phyloP scores from a whole-genome alignment of 2,888 invertebrate species.

The Aphrophora alni region DNA sequence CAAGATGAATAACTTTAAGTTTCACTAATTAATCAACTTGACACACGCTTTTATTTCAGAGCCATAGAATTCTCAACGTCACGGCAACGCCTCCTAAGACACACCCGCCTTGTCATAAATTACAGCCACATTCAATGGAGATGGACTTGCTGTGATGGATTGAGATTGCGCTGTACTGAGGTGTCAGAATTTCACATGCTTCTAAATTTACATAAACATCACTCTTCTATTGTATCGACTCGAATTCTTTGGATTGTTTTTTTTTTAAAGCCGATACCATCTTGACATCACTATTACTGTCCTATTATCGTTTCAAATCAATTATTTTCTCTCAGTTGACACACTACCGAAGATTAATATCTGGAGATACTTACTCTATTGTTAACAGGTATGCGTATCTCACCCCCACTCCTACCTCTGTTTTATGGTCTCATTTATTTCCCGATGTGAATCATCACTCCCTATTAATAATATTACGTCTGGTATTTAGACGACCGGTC shows the following conservation, averaged over 20 bases:
- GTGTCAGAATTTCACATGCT: slow-evolving; percentile 12
- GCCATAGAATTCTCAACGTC: slow-evolving; percentile 24
- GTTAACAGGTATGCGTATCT: neutral
- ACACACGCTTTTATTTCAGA: slow-evolving; percentile 51
- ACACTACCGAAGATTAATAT: neutral
- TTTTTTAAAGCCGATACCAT: neutral
- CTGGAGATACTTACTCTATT: neutral
- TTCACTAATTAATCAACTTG: slow-evolving; percentile 53
- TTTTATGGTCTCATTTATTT: neutral
- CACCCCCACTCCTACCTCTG: neutral
- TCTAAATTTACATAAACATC: slow-evolving; percentile 30
- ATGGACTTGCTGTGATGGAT: slow-evolving; percentile 39
- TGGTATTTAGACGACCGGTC: neutral
- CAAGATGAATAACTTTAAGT: slow-evolving; percentile 52
- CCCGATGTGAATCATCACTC: neutral
- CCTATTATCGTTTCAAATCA: slow-evolving; percentile 26
- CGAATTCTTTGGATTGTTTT: neutral
- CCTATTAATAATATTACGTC: neutral
- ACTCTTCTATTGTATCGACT: slow-evolving; percentile 1
- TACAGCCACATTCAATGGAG: slow-evolving; percentile 33
- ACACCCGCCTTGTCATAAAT: slow-evolving; percentile 31
- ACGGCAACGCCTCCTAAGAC: slow-evolving; percentile 33
- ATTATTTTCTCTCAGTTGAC: slow-evolving; percentile 10
- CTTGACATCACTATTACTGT: slow-evolving; percentile 32
- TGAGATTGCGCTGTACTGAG: slow-evolving; percentile 1